Evolutionary conservation across 2,797 vertebrate species (phyloP).

Genomic region (Synanceia verrucosa): DNA sequence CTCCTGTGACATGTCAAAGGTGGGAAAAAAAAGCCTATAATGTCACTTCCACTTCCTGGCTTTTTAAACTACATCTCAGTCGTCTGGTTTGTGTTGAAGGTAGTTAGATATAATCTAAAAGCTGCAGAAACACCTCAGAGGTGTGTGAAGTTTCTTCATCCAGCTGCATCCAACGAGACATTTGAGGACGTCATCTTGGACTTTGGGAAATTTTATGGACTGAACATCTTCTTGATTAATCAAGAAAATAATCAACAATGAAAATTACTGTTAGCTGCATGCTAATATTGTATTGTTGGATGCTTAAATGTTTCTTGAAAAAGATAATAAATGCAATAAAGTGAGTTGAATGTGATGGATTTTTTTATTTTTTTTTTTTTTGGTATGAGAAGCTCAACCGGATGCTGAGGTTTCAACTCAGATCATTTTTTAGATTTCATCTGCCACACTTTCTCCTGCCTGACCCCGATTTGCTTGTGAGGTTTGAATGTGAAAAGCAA

Average conservation of each 20-base stretch:
- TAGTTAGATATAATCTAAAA: background rate
- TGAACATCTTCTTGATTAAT: too few relatives aligned
- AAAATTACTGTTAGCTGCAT: background rate
- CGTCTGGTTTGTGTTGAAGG: background rate
- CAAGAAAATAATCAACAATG: too few relatives aligned
- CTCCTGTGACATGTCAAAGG: background rate
- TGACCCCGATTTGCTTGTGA: background rate
- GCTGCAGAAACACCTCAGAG: background rate
- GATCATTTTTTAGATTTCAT: background rate
- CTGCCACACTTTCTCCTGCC: background rate
- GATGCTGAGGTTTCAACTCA: background rate
- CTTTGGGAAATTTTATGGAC: too few relatives aligned
- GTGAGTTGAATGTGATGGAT: background rate
- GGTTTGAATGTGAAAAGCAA: conserved; percentile 29
- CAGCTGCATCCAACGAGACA: background rate
- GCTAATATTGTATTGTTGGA: background rate
- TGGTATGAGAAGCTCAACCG: background rate
- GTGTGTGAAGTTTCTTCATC: background rate
- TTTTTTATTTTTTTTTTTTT: too few relatives aligned
- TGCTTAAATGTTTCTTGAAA: background rate
- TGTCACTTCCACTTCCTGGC: too few relatives aligned
- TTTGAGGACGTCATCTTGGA: too few relatives aligned
- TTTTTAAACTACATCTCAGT: conserved; percentile 5
- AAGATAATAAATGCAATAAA: background rate
- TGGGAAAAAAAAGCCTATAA: background rate